These are phyloP conservation scores for Odontothrips loti DNA, from an alignment of 2,888 invertebrate genomes.

Conservation along the genomic window DNA sequence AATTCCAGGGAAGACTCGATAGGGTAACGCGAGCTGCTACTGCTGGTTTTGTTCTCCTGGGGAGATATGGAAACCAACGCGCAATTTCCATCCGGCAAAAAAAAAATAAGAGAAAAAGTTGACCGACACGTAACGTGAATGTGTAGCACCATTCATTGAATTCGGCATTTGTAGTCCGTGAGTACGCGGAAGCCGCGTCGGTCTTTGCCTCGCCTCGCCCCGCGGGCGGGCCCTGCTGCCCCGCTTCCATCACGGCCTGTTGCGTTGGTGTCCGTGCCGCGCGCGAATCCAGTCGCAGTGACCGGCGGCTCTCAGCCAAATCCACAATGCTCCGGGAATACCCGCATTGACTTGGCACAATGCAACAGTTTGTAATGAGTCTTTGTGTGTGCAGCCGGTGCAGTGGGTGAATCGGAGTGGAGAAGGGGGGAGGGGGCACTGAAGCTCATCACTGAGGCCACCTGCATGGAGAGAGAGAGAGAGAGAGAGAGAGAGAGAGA, in stretches of 20 bases:
- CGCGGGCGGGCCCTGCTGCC: not conserved
- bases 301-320: not conserved
- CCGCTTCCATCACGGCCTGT: not conserved
- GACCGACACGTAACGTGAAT: not conserved
- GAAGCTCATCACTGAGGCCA: not conserved
- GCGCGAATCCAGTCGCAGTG: not conserved
- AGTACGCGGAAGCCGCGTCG: not conserved
- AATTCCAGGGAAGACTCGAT: no score
- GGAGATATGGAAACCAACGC: no score
- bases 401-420: not conserved
- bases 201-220: not conserved
- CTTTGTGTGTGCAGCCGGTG: not conserved
- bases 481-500: no score
- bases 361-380: constrained; percentile 25
- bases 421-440: no score
- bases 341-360: constrained; percentile 3
- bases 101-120: not conserved
- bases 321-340: constrained; percentile 4
- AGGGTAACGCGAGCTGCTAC: no score
- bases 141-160: not conserved
- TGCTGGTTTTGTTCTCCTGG: no score
- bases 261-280: not conserved
- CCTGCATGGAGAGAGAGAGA: not conserved
- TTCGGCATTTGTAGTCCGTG: no score
- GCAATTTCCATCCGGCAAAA: no score